Conservation (phyloP, 2,888 invertebrate genomes). For the Branchinecta sandiegonensis region DNA sequence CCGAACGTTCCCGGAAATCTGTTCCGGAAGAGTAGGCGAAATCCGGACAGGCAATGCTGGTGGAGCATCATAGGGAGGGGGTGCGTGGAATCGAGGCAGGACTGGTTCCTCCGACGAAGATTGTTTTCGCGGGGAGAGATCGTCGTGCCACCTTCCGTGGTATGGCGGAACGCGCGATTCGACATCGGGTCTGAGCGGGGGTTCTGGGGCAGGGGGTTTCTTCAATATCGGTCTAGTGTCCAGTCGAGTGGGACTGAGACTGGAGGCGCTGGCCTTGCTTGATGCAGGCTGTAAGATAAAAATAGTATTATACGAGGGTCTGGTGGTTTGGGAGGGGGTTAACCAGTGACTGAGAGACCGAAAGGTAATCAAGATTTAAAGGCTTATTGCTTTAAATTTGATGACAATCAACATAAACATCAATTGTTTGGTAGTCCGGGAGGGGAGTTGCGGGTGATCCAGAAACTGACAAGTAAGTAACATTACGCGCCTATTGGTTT, state of each 20-base stretch:
- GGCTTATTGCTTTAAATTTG: too few relatives aligned
- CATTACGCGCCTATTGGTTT: too few relatives aligned
- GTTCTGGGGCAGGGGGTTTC: conserved; percentile 44
- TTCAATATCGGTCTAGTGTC: conserved; percentile 31
- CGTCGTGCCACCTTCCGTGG: conserved; percentile 15
- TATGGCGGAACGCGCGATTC: conserved; percentile 18
- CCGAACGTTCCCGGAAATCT: background rate
- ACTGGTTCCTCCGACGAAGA: background rate
- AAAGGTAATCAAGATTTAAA: too few relatives aligned
- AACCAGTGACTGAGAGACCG: too few relatives aligned
- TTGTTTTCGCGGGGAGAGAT: background rate
- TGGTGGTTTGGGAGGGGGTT: too few relatives aligned
- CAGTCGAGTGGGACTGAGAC: conserved; percentile 23
- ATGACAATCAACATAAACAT: too few relatives aligned
- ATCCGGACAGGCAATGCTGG: conserved; percentile 15
- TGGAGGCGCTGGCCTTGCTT: conserved; percentile 15
- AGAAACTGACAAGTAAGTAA: too few relatives aligned
- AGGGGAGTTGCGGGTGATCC: too few relatives aligned
- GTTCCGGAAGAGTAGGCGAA: background rate
- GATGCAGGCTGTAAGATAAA: conserved; percentile 30
- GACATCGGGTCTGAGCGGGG: conserved; percentile 36
- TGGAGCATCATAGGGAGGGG: conserved; percentile 19
- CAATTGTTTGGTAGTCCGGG: too few relatives aligned
- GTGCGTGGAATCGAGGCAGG: background rate
- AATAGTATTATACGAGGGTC: too few relatives aligned